These are phyloP conservation scores for Ceratoteleas bidentatus DNA, from an alignment of 1,140 invertebrate species.

Conservation along the genomic window DNA sequence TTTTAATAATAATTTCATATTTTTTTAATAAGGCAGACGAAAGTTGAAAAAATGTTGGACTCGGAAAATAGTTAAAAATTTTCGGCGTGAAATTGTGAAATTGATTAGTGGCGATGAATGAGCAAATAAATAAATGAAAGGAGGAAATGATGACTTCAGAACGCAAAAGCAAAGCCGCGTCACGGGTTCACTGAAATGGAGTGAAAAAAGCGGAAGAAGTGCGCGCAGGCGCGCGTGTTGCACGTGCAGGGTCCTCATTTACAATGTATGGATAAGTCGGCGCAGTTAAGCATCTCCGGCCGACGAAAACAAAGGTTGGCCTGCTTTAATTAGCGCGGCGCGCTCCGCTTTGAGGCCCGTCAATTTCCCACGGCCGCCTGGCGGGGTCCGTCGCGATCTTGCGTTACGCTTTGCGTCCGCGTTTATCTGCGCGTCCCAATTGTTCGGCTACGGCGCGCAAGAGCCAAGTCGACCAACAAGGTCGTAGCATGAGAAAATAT, in stretches of 20 bases:
- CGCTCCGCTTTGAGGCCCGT: conserved; percentile 46
- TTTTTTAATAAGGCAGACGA: too few species aligned
- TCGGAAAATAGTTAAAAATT: too few species aligned
- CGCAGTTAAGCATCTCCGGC: conserved; percentile 34
- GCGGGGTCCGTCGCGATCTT: neutral
- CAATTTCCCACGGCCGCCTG: conserved; percentile 72
- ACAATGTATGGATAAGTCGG: conserved; percentile 29
- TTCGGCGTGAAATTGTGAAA: too few species aligned
- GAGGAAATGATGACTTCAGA: too few species aligned
- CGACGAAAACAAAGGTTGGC: conserved; percentile 72
- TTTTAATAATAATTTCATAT: too few species aligned
- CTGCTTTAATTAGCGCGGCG: conserved; percentile 70
- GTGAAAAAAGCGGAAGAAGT: too few species aligned
- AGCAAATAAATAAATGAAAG: too few species aligned
- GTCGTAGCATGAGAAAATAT: neutral
- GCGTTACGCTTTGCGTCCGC: conserved; percentile 36
- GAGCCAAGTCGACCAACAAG: too few species aligned
- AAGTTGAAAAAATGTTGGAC: too few species aligned
- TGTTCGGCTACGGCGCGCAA: conserved; percentile 5
- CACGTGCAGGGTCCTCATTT: conserved; percentile 34
- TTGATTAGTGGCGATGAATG: too few species aligned
- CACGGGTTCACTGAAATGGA: too few species aligned
- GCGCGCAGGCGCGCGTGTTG: conserved; percentile 21
- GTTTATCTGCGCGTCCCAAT: conserved; percentile 39
- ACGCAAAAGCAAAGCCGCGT: too few species aligned